A percentile compares a stretch with the other conserved stretches of the same genome.
phyloP scores from a whole-genome alignment of 2,888 invertebrate species.

The Phaedon cochleariae region DNA sequence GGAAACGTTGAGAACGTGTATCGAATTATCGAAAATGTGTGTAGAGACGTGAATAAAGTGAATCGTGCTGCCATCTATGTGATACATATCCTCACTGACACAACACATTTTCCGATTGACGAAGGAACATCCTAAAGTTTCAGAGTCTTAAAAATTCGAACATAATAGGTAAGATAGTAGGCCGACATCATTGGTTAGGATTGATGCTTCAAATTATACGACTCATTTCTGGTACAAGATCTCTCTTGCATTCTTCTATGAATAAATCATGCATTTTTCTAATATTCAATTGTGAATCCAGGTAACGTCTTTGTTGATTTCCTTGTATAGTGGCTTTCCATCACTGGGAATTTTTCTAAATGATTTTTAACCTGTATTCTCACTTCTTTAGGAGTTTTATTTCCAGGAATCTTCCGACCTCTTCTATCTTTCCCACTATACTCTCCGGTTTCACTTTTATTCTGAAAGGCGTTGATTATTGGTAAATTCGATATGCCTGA shows the following conservation, averaged over 20 bases:
- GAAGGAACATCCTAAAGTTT: too few species aligned
- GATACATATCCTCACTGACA: too few species aligned
- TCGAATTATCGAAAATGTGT: too few species aligned
- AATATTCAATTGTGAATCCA: conserved; percentile 19
- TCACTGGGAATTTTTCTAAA: conserved; percentile 24
- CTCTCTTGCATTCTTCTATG: conserved; percentile 14
- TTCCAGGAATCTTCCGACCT: conserved; percentile 1
- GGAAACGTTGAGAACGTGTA: too few species aligned
- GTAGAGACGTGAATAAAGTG: too few species aligned
- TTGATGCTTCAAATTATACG: too few species aligned
- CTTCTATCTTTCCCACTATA: conserved; percentile 15
- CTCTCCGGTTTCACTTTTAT: conserved; percentile 18
- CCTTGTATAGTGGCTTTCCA: conserved; percentile 25
- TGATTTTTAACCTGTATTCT: conserved; percentile 19
- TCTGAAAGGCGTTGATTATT: conserved; percentile 20
- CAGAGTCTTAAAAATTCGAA: too few species aligned
- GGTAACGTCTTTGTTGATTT: conserved; percentile 17
- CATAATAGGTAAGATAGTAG: too few species aligned
- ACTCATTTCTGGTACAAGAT: conserved; percentile 9
- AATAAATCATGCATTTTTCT: conserved; percentile 23
- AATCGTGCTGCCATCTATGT: too few species aligned
- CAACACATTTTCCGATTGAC: too few species aligned
- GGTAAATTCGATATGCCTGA: conserved; percentile 20
- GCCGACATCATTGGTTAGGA: too few species aligned
- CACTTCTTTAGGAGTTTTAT: conserved; percentile 20